phyloP scores from a whole-genome alignment of 1,140 invertebrate species.

The Melipona quadrifasciata region DNA sequence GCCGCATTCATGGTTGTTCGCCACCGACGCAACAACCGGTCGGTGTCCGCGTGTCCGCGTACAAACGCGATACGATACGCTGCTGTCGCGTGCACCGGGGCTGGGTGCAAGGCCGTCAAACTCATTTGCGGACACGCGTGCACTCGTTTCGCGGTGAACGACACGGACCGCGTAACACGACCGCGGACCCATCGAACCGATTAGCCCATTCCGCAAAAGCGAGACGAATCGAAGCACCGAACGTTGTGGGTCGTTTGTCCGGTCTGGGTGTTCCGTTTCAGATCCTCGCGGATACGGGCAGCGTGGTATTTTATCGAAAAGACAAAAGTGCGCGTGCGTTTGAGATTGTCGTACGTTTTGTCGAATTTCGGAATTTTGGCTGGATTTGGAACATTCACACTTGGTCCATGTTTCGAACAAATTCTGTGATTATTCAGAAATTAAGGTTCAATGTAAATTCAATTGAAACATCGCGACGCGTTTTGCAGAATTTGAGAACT shows the following conservation, averaged over 20 bases:
- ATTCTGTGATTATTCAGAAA: too few relatives aligned
- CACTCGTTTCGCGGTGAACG: constrained; percentile 35
- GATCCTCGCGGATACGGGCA: too few relatives aligned
- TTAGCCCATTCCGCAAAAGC: constrained; percentile 15
- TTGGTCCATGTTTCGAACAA: too few relatives aligned
- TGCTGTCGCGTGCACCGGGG: background rate
- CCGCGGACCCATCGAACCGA: constrained; percentile 18
- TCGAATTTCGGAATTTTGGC: too few relatives aligned
- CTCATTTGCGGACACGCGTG: constrained; percentile 31
- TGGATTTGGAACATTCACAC: too few relatives aligned
- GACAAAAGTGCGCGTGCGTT: too few relatives aligned
- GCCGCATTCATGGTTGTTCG: background rate
- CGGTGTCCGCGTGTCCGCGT: background rate
- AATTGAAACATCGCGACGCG: too few relatives aligned
- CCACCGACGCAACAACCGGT: background rate
- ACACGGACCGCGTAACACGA: constrained; percentile 9
- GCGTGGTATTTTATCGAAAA: background rate
- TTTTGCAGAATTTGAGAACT: background rate
- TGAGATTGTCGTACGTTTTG: background rate
- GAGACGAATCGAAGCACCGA: constrained; percentile 1
- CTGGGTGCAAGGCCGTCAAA: constrained; percentile 21
- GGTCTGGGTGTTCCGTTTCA: too few relatives aligned
- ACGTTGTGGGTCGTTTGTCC: too few relatives aligned
- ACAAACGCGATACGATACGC: background rate
- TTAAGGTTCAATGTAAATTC: too few relatives aligned